Evolutionary conservation across 2,797 vertebrate species (phyloP).

Genomic region (Aeoliscus strigatus): DNA sequence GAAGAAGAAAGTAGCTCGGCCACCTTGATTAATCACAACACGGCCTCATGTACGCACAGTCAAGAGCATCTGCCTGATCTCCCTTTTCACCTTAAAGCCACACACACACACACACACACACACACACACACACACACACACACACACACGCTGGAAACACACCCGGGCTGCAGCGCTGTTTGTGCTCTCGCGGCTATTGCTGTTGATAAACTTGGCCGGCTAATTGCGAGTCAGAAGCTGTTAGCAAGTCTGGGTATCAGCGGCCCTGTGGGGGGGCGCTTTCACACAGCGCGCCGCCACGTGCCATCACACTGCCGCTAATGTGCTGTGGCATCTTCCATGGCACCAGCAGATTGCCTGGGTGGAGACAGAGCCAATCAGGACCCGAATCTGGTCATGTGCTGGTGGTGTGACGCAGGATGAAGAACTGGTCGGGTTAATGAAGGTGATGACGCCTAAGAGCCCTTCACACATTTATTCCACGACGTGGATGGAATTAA

Average conservation of each 20-base stretch:
- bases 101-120: slow-evolving; percentile 2
- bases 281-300: slow-evolving; percentile 52
- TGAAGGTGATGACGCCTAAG: slow-evolving; percentile 36
- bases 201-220: slow-evolving; percentile 68
- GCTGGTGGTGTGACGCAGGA: slow-evolving; percentile 12
- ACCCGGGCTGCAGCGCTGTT: slow-evolving; percentile 13
- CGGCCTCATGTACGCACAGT: slow-evolving; percentile 9
- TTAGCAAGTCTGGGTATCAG: slow-evolving; percentile 65
- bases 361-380: slow-evolving; percentile 52
- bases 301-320: slow-evolving; percentile 49
- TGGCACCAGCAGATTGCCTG: slow-evolving; percentile 64
- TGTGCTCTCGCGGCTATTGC: slow-evolving; percentile 53
- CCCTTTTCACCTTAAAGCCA: slow-evolving; percentile 9
- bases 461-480: slow-evolving; percentile 36
- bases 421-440: slow-evolving; percentile 30
- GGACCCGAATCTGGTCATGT: slow-evolving; percentile 11
- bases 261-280: slow-evolving; percentile 54
- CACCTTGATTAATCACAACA: slow-evolving; percentile 49
- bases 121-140: slow-evolving; percentile 3
- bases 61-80: slow-evolving; percentile 38
- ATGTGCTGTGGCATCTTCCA: slow-evolving; percentile 64
- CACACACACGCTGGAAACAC: neutral
- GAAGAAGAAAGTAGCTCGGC: slow-evolving; percentile 12
- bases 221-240: slow-evolving; percentile 76
- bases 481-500: slow-evolving; percentile 40